Base-by-base conservation (phyloP, 2,888 invertebrate genomes). In the Ochropleura leucogaster region DNA sequence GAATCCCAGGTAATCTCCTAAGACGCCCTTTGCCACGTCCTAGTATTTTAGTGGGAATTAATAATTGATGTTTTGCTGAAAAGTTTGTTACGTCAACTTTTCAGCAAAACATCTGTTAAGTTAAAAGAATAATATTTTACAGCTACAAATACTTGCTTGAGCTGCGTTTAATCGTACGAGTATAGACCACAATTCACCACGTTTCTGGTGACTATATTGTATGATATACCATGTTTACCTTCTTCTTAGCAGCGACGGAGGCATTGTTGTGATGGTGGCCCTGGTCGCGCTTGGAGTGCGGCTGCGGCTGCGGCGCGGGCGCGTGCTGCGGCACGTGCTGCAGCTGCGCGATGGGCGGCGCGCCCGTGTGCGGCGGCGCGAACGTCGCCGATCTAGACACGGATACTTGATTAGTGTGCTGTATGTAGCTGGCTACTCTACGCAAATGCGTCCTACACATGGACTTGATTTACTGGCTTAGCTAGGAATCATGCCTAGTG, bases 271-370 rank as follows among this genome's bases (percentile, higher is more conserved):
- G 92, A 84, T 93, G 93, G 80, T 93, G 92, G 63, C 92, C 92
- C 75, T 92, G 94, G 42, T 95, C 94, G 62, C 96, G 96, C 86
- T 97, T 94, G 81, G 90, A 77, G 87, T 92, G 93, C 67, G 93
- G 92, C 73, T 89, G 91, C 30, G 91, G 89, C 91, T 77, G 87
- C 74, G 83, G 92, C 70, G 92, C 91, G 72, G 92, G 93, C 62
- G 44, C 94, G 69, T 96, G 96, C 86, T 91, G 88, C 83, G 86
- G 86, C 63, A 81, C 70, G 84, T 63, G 85, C 74, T 80, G 79
- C 68, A 71, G 69, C 79, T 69, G 74, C 63, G 78, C 18, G 46
- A 62, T 57, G 64, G 68, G 68, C 74, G 85, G 72, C 62, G 68
- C 74, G 89, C 85, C 79, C 87, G 94, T 93, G 79, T 94, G 91